phyloP scores from a whole-genome alignment of 2,797 vertebrate species.

The Enteromius viviparus region DNA sequence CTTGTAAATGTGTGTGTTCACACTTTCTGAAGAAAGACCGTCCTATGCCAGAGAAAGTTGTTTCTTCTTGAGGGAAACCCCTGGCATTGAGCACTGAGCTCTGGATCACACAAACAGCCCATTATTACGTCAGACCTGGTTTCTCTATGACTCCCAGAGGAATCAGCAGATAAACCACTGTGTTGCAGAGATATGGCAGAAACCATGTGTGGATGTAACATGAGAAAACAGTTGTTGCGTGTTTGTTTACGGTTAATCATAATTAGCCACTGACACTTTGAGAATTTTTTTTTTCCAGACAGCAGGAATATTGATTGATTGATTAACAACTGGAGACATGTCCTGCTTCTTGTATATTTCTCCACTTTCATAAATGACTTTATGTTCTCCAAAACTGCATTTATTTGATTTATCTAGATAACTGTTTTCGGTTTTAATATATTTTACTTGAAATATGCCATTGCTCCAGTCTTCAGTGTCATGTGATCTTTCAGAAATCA shows the following conservation, averaged over 20 bases:
- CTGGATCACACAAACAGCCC: slow-evolving; percentile 69
- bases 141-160: slow-evolving; percentile 49
- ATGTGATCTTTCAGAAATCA: neutral
- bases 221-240: slow-evolving; percentile 4
- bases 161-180: slow-evolving; percentile 38
- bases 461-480: neutral
- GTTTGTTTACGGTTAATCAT: slow-evolving; percentile 9
- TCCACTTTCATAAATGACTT: neutral
- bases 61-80: slow-evolving; percentile 61
- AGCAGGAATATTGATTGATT: neutral
- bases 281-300: neutral
- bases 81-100: slow-evolving; percentile 60
- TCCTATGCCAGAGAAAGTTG: slow-evolving; percentile 40
- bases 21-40: neutral
- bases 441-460: neutral
- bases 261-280: neutral
- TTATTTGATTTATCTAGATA: neutral
- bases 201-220: slow-evolving; percentile 25
- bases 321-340: neutral
- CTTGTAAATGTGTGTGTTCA: slow-evolving; percentile 23
- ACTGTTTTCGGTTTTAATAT: no score
- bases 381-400: neutral
- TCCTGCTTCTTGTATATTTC: neutral
- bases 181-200: slow-evolving; percentile 22
- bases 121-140: slow-evolving; percentile 61